A percentile compares a stretch with the other conserved stretches of the same genome.
Conservation (phyloP, 2,888 invertebrate species). For the Hoplodrina ambigua region DNA sequence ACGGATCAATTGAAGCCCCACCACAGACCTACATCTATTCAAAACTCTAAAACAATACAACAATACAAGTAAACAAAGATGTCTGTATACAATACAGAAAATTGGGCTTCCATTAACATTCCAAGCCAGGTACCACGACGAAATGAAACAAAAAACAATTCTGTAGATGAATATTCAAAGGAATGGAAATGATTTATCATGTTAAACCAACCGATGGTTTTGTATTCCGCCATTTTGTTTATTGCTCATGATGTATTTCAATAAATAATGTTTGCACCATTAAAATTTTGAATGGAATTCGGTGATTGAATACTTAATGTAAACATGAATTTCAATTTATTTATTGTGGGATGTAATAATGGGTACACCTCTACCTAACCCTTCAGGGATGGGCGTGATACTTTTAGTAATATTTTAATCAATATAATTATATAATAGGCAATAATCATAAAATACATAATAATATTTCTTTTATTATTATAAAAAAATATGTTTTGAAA, state of each 20-base stretch:
- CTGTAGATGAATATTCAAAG: slow-evolving; percentile 75
- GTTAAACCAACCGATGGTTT: slow-evolving; percentile 59
- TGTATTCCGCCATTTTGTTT: slow-evolving; percentile 42
- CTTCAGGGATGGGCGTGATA: no score
- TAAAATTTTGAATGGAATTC: slow-evolving; percentile 10
- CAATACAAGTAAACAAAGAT: slow-evolving; percentile 55
- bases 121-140: slow-evolving; percentile 43
- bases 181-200: slow-evolving; percentile 73
- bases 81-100: slow-evolving; percentile 57
- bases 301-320: slow-evolving; percentile 20
- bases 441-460: no score
- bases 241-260: slow-evolving; percentile 35
- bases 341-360: no score
- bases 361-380: no score
- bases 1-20: slow-evolving; percentile 5
- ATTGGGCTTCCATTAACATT: slow-evolving; percentile 63
- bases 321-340: slow-evolving; percentile 1
- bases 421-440: no score
- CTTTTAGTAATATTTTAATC: no score
- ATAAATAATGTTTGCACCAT: slow-evolving; percentile 42
- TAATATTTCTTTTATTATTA: no score
- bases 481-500: no score
- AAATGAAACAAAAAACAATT: slow-evolving; percentile 64
- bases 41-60: slow-evolving; percentile 34
- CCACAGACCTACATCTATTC: slow-evolving; percentile 11